These are phyloP conservation scores for Meloe dianella DNA, from an alignment of 2,888 invertebrate species.

Conservation along the genomic window DNA sequence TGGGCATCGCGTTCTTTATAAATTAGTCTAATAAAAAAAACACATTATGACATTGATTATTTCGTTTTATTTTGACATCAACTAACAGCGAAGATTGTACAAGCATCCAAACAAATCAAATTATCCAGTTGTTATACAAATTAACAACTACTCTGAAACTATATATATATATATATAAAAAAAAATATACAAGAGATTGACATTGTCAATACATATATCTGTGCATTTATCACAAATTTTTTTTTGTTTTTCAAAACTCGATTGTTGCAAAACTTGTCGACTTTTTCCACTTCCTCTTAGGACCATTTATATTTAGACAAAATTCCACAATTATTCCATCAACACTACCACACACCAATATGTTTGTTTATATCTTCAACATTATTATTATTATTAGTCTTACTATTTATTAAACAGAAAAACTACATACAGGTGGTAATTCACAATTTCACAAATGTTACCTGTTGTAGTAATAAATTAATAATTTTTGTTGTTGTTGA, in stretches of 20 bases:
- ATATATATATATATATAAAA: slow-evolving; percentile 42
- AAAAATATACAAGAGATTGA: slow-evolving; percentile 55
- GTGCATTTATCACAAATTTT: slow-evolving; percentile 53
- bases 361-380: not conserved
- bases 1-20: no score
- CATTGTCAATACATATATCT: slow-evolving; percentile 58
- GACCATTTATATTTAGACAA: not conserved
- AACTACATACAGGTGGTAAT: not conserved
- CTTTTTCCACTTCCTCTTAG: slow-evolving; percentile 14
- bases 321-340: slow-evolving; percentile 9
- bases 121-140: slow-evolving; percentile 54
- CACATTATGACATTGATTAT: slow-evolving; percentile 47
- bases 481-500: not conserved
- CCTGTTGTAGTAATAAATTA: not conserved
- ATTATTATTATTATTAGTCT: no score
- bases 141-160: slow-evolving; percentile 48
- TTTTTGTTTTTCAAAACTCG: slow-evolving; percentile 31
- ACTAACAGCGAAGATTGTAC: slow-evolving; percentile 59
- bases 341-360: slow-evolving; percentile 1
- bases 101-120: slow-evolving; percentile 52
- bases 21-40: no score
- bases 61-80: slow-evolving; percentile 55
- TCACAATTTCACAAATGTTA: not conserved
- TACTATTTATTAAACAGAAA: no score
- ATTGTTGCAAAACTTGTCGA: slow-evolving; percentile 23